Base-by-base conservation (phyloP, 2,888 invertebrate genomes). In the Miltochrista miniata region DNA sequence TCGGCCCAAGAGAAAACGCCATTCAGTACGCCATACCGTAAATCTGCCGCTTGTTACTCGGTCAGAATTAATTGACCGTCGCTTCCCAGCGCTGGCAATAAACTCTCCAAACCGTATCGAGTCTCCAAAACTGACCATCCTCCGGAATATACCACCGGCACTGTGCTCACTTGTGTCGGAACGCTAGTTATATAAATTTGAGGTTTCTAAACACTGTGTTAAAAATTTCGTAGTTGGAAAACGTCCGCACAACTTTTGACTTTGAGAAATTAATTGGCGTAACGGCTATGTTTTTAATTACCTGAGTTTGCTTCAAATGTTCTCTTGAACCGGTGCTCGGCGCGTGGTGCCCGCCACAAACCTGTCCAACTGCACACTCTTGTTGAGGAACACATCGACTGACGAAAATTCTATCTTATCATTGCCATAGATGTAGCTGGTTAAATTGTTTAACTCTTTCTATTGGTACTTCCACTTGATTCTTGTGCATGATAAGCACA, bases 261-360 rank as follows among this genome's bases (percentile, higher is more conserved):
- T 89, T 88, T 87, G 87, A 85, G 74, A 75, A 90, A 81, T 90
- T 91, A 90, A 90, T 90, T 90, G 80, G 81, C 90, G 90, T 85
- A 80, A 89, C 90, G 87, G 76, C 76, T 69, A 70, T 70, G 73
- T 74, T 79, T 80, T 85, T 86, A 87, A 87, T 89, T 84, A 79
- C 78, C 55, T 47, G 60, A 66, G 73, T 71, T 72, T 74, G 64
- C 67, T 76, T 72, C 72, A 66, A 74, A 69, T 69, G 74, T 74
- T 45, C 59, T 50, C 51, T 59, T 54, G 63, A 59, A 63, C 63
- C 57, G 59, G 58, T 64, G 58, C 57, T 43, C 36, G 30, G n/a
- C 50, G 48, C 54, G 49, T 40, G 15, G 42, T 41, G 46, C 47
- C 44, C 45, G 45, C 48, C 56, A 56, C 41, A 57, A 49, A 61